Conservation (phyloP, 2,797 vertebrate species). For the Cyclura pinguis region DNA sequence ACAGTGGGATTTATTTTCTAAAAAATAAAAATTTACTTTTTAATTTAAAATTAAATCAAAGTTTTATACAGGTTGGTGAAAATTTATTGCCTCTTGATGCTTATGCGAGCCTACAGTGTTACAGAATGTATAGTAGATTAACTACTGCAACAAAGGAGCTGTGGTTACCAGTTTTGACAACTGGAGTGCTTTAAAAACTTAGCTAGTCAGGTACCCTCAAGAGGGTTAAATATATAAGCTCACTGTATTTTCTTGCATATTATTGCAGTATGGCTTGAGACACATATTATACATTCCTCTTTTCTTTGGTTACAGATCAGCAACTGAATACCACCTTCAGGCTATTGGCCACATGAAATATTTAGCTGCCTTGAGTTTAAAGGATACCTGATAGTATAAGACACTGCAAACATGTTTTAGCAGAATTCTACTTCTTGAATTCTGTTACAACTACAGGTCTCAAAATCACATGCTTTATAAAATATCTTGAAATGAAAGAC, state of each 20-base stretch:
- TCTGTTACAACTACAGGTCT: not conserved
- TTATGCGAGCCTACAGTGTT: not conserved
- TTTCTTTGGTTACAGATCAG: not conserved
- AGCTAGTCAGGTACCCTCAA: not conserved
- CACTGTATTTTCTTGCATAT: not conserved
- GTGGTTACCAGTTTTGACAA: not conserved
- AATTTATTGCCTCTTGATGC: not conserved
- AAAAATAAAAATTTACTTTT: too few species aligned
- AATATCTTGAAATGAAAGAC: not conserved
- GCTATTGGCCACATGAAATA: not conserved
- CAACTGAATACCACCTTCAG: conserved; percentile 13
- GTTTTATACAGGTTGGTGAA: not conserved
- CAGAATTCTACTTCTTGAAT: not conserved
- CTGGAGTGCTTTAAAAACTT: not conserved
- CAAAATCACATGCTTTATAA: not conserved
- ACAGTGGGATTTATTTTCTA: not conserved
- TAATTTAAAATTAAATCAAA: not conserved
- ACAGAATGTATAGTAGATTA: not conserved
- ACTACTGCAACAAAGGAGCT: not conserved
- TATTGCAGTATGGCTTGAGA: not conserved
- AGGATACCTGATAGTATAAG: not conserved
- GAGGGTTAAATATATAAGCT: not conserved
- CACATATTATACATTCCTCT: not conserved
- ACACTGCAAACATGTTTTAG: not conserved
- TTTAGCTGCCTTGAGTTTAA: not conserved